A percentile compares a stretch with the other conserved stretches of the same genome.
Conservation (phyloP, 2,888 invertebrate genomes). For the Chloromyia formosa region DNA sequence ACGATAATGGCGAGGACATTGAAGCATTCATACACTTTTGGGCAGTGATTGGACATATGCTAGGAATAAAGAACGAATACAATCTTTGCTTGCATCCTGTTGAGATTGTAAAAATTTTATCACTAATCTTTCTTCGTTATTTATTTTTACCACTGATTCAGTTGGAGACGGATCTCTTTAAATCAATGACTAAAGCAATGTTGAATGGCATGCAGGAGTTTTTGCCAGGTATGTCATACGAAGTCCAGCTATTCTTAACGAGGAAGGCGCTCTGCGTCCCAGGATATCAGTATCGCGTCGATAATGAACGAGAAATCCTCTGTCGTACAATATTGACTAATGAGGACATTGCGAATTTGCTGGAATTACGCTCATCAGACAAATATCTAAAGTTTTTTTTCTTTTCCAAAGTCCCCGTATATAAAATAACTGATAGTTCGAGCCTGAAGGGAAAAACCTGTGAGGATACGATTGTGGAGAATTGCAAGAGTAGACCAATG, state of each 20-base stretch:
- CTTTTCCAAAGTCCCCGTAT: slow-evolving; percentile 25
- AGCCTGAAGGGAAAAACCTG: background rate
- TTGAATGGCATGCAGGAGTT: slow-evolving; percentile 46
- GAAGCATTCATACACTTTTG: slow-evolving; percentile 81
- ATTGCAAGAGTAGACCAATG: background rate
- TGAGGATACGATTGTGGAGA: background rate
- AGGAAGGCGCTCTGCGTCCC: slow-evolving; percentile 48
- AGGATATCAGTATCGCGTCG: slow-evolving; percentile 50
- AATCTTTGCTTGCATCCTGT: slow-evolving; percentile 50
- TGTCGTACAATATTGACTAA: slow-evolving; percentile 48
- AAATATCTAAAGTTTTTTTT: background rate
- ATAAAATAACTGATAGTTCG: background rate
- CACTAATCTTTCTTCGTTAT: slow-evolving; percentile 48
- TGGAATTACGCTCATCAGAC: background rate
- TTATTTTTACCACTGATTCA: slow-evolving; percentile 49
- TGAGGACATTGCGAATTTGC: slow-evolving; percentile 39
- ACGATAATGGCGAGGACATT: slow-evolving; percentile 70
- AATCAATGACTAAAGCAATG: slow-evolving; percentile 47
- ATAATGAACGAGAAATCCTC: slow-evolving; percentile 36
- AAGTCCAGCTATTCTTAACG: slow-evolving; percentile 46
- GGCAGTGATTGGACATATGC: slow-evolving; percentile 77
- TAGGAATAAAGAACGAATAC: slow-evolving; percentile 75
- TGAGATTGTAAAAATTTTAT: slow-evolving; percentile 47
- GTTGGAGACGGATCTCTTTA: slow-evolving; percentile 47
- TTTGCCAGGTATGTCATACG: slow-evolving; percentile 47